These are phyloP conservation scores for Noctua pronuba DNA, from an alignment of 2,888 invertebrate species.

Conservation along the genomic window DNA sequence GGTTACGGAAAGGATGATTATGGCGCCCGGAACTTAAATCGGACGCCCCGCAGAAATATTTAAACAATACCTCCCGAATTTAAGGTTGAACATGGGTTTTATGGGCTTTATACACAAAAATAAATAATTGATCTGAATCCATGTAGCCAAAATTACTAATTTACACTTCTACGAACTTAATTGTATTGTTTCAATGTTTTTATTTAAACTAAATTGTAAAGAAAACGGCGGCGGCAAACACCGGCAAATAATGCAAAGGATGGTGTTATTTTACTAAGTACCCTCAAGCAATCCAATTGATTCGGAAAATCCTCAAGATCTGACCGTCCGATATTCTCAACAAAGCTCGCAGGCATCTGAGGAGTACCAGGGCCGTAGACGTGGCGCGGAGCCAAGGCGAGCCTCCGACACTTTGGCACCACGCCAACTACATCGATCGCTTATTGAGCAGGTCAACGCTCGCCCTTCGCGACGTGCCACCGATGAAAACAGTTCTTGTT, in stretches of 20 bases:
- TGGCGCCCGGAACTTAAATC: constrained; percentile 38
- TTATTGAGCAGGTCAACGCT: constrained; percentile 74
- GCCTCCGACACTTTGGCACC: constrained; percentile 68
- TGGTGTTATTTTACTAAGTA: constrained; percentile 2
- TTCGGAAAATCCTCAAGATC: constrained; percentile 37
- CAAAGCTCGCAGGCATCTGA: constrained; percentile 46
- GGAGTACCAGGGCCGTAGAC: constrained; percentile 62
- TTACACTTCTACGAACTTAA: background rate
- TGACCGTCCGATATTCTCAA: constrained; percentile 32
- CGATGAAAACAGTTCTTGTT: constrained; percentile 63
- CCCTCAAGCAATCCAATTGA: constrained; percentile 35
- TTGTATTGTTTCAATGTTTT: background rate
- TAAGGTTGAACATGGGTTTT: constrained; percentile 24
- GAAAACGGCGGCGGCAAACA: background rate
- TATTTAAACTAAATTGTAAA: background rate
- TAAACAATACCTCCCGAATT: constrained; percentile 39
- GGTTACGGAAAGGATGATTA: constrained; percentile 49
- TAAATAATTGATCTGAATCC: background rate
- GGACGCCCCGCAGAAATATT: constrained; percentile 23
- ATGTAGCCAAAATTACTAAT: background rate
- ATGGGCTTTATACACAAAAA: background rate
- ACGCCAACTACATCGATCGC: constrained; percentile 78
- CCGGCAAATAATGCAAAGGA: constrained; percentile 3
- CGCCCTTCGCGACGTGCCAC: constrained; percentile 68
- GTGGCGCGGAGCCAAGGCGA: constrained; percentile 71